Evolutionary conservation across 2,113 vertebrate genomes (phyloP), one percentile per base, ranked within the genome.

Genomic region (Emydocephalus ijimae): DNA sequence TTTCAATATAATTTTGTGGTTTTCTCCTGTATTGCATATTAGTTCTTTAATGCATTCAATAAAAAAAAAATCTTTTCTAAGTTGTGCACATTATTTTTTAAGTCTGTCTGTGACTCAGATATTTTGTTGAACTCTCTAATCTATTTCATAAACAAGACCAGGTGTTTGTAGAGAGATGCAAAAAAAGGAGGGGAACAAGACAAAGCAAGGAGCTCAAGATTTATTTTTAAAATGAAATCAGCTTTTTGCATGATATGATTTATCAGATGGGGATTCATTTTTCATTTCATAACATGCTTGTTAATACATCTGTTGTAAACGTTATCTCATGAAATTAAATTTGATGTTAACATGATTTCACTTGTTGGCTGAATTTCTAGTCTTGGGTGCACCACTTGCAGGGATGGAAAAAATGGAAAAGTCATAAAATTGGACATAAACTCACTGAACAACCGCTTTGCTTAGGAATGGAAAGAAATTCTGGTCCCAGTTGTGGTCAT

Each of bases 311-410:
- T 74, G 8, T 43, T 20, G 86, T 55, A 88, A 92, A 59, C 43
- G 8, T 88, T 92, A 92, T 69, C 86, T 88, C 57, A 5, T 7
- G n/a, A 34, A 92, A 88, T 88, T 88, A 64, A 88, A 92, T 74
- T 88, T 88, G 59, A 50, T 5, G 57, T 52, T 92, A 92, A 55
- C 91, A 88, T 59, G 85, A 88, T 87, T 92, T 92, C 61, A 92
- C 52, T 56, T 14, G 29, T 86, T 87, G 11, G 86, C 91, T 88
- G 69, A 69, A 92, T 92, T 64, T 69, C 29, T 69, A 15, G 8
- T 43, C 56, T 29, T 69, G 59, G 86, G 39, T 54, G 69, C 39
- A 24, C 14, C 85, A 43, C 69, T 18, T 52, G 11, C 2, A 12
- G 21, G 26, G 48, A 18, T 29, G 3, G n/a, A 24, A 88, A 88